Evolutionary conservation across 2,888 invertebrate species (phyloP).

Genomic region (Folsomia manolachei): DNA sequence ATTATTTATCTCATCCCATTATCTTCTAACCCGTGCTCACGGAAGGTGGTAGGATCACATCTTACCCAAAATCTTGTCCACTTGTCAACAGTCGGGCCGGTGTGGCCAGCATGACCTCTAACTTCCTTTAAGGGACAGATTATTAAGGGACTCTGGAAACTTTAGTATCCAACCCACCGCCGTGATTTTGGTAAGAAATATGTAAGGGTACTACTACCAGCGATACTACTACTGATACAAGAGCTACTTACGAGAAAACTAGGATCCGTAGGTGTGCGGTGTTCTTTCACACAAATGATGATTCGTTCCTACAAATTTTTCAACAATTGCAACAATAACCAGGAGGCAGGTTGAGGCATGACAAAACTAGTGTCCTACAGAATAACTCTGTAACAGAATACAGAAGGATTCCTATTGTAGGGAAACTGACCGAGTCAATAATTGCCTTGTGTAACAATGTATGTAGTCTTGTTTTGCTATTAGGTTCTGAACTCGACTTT

Average conservation of each 20-base stretch:
- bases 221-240: too few species aligned
- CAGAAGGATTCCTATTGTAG: neutral
- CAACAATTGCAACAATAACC: neutral
- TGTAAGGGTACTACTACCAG: too few species aligned
- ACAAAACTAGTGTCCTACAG: too few species aligned
- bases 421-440: neutral
- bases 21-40: neutral
- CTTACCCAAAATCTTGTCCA: constrained; percentile 3
- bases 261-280: neutral
- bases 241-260: too few species aligned
- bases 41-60: neutral
- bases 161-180: too few species aligned
- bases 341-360: neutral
- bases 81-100: constrained; percentile 4
- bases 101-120: neutral
- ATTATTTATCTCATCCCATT: constrained; percentile 4
- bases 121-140: too few species aligned
- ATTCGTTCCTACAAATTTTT: neutral
- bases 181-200: too few species aligned
- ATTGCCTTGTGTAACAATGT: neutral
- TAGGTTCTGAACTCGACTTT: neutral
- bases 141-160: too few species aligned
- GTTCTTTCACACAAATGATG: neutral
- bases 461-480: neutral
- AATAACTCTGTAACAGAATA: neutral